Conservation (phyloP, 2,113 vertebrate genomes). For the Aegotheles bennettii region DNA sequence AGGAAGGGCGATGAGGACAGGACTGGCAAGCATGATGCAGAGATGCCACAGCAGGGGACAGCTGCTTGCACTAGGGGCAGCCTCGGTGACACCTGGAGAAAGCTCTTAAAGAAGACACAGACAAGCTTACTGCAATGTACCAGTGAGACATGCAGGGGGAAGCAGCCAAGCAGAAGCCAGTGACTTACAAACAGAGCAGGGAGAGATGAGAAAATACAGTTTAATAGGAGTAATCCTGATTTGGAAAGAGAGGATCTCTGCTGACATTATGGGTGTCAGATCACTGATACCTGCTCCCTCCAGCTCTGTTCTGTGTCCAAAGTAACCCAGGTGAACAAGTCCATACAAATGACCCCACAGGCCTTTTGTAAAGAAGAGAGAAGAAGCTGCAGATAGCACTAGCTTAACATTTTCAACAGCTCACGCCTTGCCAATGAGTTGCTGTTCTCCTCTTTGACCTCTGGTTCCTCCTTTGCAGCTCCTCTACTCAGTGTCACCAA, state of each 20-base stretch:
- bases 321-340: neutral
- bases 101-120: neutral
- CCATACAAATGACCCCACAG: neutral
- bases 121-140: neutral
- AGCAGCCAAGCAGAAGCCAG: neutral
- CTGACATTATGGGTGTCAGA: neutral
- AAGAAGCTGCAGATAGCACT: neutral
- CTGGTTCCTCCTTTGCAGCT: neutral
- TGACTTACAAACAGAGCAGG: neutral
- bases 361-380: neutral
- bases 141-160: neutral
- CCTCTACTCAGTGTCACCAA: neutral
- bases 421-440: neutral
- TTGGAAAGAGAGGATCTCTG: neutral
- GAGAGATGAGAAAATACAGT: neutral
- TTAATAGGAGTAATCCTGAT: neutral
- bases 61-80: neutral
- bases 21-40: neutral
- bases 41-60: neutral
- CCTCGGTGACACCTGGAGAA: rapidly evolving
- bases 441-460: neutral
- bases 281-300: neutral
- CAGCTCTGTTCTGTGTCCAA: neutral
- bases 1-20: neutral
- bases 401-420: neutral